A percentile compares a stretch with the other conserved stretches of the same genome.
Evolutionary conservation across 2,888 invertebrate species (phyloP).

Genomic region (Gonocerus acuteangulatus): DNA sequence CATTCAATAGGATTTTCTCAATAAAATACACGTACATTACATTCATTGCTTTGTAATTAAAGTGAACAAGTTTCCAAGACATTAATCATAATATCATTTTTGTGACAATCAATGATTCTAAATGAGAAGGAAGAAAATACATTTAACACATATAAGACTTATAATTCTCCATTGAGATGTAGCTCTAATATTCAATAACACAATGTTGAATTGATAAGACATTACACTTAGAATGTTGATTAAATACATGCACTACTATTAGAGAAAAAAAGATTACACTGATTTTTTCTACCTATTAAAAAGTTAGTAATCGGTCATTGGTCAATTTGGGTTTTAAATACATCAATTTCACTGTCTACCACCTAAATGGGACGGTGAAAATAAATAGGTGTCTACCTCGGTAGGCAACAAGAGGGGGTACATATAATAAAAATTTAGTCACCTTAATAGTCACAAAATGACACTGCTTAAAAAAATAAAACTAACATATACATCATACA

Average conservation of each 20-base stretch:
- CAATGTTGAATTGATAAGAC: background rate
- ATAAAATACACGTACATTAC: background rate
- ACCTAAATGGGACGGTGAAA: background rate
- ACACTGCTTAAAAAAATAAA: background rate
- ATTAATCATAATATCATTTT: background rate
- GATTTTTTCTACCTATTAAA: background rate
- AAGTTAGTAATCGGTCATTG: background rate
- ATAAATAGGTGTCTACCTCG: background rate
- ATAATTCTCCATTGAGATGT: background rate
- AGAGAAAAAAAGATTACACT: background rate
- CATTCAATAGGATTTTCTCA: conserved; percentile 35
- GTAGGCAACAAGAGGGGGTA: background rate
- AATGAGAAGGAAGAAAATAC: background rate
- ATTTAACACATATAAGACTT: background rate
- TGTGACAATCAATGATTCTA: background rate
- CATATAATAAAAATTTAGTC: background rate
- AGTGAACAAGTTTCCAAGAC: background rate
- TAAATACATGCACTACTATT: background rate
- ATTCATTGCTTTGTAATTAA: background rate
- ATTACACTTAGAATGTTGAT: background rate
- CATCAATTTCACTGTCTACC: background rate
- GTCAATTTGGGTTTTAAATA: background rate
- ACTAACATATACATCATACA: background rate
- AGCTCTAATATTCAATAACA: background rate
- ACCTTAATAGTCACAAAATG: background rate